Base-by-base conservation (phyloP, 2,888 invertebrate species). In the Bellardia bayeri region DNA sequence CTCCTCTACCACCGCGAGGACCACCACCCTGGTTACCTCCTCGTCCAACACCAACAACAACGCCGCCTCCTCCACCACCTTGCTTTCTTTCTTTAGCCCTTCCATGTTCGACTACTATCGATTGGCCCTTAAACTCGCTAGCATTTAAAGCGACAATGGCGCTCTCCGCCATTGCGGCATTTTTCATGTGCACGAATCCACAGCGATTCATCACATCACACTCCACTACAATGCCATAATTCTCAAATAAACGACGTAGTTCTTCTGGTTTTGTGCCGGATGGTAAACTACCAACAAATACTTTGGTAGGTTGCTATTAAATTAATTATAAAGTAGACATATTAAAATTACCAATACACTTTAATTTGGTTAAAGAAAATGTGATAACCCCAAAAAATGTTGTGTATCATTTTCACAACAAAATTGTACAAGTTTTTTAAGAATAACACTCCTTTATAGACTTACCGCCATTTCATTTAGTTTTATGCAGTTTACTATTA, bases 171-270 rank as follows among this genome's bases (percentile, higher is more conserved):
- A 98, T 96, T 75, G 97, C 96, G 91, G 96, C 95, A 30, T 96
- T 96, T 91, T 97, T 96, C 96, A 98, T 96, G 94, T 98, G 98
- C 72, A 99, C 97, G 94, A 99, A 99, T 11, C 98, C 98, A 93
- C 98, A 99, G 87, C 98, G 96, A 93, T 98, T 98, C 94, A 98
- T 97, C 84, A 99, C 97, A 93, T 98, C 98, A 94, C 98, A 98
- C 94, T 99, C 98, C 23, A 97, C 97, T 7, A 99, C 98, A 81
- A 95, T 95, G 66, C 98, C 98, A 93, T 96, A 98, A 76, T 97
- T 96, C 90, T 97, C 96, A 94, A 99, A 98, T 72, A 98, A 94
- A 89, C 96, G 96, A 68, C 97, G 95, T 66, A 98, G 94, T 91
- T 98, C 98, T 91, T 97, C 96, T 80, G 96, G 96, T 91, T 97